Evolutionary conservation across 2,797 vertebrate genomes (phyloP).

Genomic region (Mormyrus hasselquistii): DNA sequence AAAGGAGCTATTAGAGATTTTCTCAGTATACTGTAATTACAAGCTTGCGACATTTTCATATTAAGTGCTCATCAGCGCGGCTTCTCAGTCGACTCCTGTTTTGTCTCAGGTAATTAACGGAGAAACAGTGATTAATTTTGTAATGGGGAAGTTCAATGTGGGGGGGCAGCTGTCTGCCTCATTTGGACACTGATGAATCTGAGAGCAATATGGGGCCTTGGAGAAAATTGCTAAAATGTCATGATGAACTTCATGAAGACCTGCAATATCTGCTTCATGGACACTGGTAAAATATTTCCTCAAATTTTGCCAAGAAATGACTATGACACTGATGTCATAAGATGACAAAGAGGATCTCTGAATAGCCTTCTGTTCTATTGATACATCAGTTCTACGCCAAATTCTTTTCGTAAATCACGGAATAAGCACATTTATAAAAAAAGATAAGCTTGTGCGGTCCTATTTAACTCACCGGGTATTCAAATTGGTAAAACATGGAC

Average conservation of each 20-base stretch:
- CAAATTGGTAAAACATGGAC: background rate
- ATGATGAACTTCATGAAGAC: background rate
- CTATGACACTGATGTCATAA: background rate
- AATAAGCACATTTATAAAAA: background rate
- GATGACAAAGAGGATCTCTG: background rate
- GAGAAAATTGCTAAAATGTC: background rate
- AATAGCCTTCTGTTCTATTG: background rate
- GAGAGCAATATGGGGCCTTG: background rate
- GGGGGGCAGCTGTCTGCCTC: background rate
- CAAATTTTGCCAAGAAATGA: background rate
- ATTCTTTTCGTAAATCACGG: background rate
- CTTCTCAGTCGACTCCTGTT: conserved; percentile 6
- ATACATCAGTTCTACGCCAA: background rate
- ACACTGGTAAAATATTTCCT: background rate
- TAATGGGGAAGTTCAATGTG: background rate
- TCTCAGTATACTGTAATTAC: conserved; percentile 9
- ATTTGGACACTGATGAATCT: background rate
- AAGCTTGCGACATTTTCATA: conserved; percentile 10
- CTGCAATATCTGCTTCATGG: background rate
- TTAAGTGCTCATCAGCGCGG: background rate
- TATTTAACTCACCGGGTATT: background rate
- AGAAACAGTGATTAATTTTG: conserved; percentile 5
- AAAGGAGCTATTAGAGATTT: conserved; percentile 5
- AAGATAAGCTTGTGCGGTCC: background rate
- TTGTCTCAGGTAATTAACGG: conserved; percentile 4